These are phyloP conservation scores for Graphium colonna DNA, from an alignment of 2,888 invertebrate species.

Conservation along the genomic window DNA sequence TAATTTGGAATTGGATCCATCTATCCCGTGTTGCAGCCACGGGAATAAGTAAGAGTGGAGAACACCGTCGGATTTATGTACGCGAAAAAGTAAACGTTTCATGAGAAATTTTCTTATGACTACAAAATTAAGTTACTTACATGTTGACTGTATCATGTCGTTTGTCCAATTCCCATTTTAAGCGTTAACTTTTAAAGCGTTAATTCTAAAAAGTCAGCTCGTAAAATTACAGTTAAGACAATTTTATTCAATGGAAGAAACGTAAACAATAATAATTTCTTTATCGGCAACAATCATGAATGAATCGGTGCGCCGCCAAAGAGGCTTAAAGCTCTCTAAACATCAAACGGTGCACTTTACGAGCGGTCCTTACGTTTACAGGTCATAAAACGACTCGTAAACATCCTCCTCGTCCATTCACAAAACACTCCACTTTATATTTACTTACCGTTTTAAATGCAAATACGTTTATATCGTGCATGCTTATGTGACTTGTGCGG, in stretches of 20 bases:
- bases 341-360: constrained; percentile 69
- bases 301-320: constrained; percentile 25
- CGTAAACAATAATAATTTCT: constrained; percentile 8
- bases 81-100: too few relatives aligned
- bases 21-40: constrained; percentile 73
- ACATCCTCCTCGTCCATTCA: constrained; percentile 70
- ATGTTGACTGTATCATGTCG: too few relatives aligned
- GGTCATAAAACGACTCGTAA: constrained; percentile 75
- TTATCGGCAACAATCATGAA: constrained; percentile 11
- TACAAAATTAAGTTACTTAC: too few relatives aligned
- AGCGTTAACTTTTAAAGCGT: too few relatives aligned
- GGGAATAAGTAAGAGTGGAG: constrained; percentile 71
- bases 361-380: constrained; percentile 74
- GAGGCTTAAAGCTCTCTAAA: constrained; percentile 37
- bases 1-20: constrained; percentile 82
- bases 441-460: constrained; percentile 75
- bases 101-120: too few relatives aligned
- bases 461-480: constrained; percentile 60
- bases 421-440: constrained; percentile 64
- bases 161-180: too few relatives aligned
- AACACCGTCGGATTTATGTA: constrained; percentile 60
- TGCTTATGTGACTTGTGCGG: constrained; percentile 51
- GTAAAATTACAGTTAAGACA: too few relatives aligned
- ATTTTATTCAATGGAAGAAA: too few relatives aligned
- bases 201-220: too few relatives aligned